Base-by-base conservation (phyloP, 2,888 invertebrate genomes). In the Serripes groenlandicus region DNA sequence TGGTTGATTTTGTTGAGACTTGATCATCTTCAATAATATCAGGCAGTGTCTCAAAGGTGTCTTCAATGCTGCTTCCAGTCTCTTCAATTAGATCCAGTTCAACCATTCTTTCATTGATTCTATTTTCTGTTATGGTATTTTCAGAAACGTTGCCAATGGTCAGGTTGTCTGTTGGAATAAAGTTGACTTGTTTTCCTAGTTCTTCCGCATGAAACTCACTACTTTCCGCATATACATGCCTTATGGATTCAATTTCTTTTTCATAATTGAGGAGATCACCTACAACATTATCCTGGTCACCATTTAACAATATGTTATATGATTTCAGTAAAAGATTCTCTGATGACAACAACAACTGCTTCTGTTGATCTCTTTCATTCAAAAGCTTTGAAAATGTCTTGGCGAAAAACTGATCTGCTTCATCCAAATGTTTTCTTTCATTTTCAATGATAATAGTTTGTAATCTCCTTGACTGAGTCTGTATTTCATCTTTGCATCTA, bases 21-120 rank as follows among this genome's bases (percentile, higher is more conserved):
- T n/a, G n/a, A n/a, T n/a, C n/a, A 42, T 66, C 66, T 42, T 66
- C 66, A 23, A 66, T 66, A 15, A 66, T 66, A 28, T 66, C 66
- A 42, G 66, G 66, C 9, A 66, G 21, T 26, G 18, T 66, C 15
- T 66, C 66, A n/a, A 23, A 11, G 26, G 26, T 28, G 7, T 66
- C 3, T 0, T 26, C 5, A 1, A 3, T 23, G 3, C 42, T 15
- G 0, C 42, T 28, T n/a, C n/a, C n/a, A n/a, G n/a, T n/a, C 37
- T 7, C 23, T 7, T 62, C 18, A 34, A 34, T 1, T 37, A n/a
- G n/a, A 66, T 26, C 23, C 4, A 66, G 9, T 37, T 42, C 42
- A 42, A 4, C 21, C 66, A 66, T 66, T 7, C 0, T 42, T 15
- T 0, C 42, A 34, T 62, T 62, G 15, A 34, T 34, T 3, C 34